Evolutionary conservation across 2,888 invertebrate species (phyloP).

Genomic region (Reticulitermes lucifugus): DNA sequence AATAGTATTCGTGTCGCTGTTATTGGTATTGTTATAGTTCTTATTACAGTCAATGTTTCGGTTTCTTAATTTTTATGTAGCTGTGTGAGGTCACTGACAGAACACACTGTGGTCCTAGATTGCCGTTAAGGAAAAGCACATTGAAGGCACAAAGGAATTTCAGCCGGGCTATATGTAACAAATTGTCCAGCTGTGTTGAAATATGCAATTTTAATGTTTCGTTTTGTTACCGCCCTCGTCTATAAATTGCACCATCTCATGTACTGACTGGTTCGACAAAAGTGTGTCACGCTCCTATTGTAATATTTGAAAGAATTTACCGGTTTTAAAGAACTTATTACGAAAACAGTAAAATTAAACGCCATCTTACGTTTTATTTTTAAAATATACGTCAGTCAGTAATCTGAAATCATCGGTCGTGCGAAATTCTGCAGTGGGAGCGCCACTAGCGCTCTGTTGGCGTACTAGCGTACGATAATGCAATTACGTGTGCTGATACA

Average conservation of each 20-base stretch:
- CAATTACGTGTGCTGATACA: too few relatives aligned
- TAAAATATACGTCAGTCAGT: too few relatives aligned
- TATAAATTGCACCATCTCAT: not conserved
- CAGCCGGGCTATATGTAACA: not conserved
- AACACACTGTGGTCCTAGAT: not conserved
- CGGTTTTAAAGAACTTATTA: too few relatives aligned
- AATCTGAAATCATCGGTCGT: too few relatives aligned
- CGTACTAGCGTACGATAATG: too few relatives aligned
- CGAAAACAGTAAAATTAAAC: too few relatives aligned
- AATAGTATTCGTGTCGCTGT: not conserved
- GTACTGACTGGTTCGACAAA: not conserved
- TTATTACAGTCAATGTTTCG: not conserved
- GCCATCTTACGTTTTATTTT: too few relatives aligned
- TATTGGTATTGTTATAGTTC: not conserved
- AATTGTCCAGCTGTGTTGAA: conserved; percentile 12
- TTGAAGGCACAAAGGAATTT: not conserved
- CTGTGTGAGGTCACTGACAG: not conserved
- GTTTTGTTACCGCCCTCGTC: conserved; percentile 1
- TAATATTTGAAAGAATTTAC: too few relatives aligned
- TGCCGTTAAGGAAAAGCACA: too few relatives aligned
- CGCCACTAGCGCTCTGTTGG: too few relatives aligned
- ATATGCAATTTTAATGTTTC: conserved; percentile 1
- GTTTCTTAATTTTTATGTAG: too few relatives aligned
- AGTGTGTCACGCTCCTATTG: not conserved
- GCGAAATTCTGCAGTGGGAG: too few relatives aligned